These are phyloP conservation scores for Pagrus major DNA, from an alignment of 2,113 vertebrate genomes.

Conservation along the genomic window DNA sequence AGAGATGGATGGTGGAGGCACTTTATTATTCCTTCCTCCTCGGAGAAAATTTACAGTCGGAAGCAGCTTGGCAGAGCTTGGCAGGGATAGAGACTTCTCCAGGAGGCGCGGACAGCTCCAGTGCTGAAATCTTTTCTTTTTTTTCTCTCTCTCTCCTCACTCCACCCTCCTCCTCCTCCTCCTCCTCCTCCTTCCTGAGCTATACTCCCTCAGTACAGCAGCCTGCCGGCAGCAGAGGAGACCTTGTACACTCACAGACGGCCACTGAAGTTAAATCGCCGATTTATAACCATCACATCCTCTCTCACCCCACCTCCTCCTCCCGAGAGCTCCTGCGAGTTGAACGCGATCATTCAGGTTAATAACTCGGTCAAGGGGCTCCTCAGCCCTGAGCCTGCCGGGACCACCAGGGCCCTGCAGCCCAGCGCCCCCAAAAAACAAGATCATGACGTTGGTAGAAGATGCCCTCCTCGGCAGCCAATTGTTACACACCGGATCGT, in stretches of 20 bases:
- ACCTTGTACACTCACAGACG: conserved; percentile 42
- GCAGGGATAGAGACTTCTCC: conserved; percentile 37
- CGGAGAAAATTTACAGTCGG: conserved; percentile 39
- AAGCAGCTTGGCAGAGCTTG: conserved; percentile 21
- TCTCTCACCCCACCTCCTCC: background rate
- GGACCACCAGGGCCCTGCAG: conserved; percentile 18
- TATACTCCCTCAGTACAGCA: conserved; percentile 46
- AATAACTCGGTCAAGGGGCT: conserved; percentile 62
- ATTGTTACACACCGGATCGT: conserved; percentile 30
- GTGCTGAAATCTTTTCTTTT: conserved; percentile 78
- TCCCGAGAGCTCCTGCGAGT: background rate
- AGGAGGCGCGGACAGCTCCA: conserved; percentile 79
- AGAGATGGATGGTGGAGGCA: conserved; percentile 48
- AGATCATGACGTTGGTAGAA: conserved; percentile 36
- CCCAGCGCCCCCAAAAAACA: too few relatives aligned
- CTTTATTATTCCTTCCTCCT: conserved; percentile 55
- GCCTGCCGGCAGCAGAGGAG: conserved; percentile 25
- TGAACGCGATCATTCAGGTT: conserved; percentile 41
- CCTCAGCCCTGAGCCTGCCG: conserved; percentile 20
- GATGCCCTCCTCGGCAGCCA: conserved; percentile 58
- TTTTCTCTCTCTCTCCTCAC: background rate
- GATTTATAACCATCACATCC: conserved; percentile 46
- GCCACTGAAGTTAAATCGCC: conserved; percentile 49
- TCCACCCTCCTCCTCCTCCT: conserved; percentile 37
- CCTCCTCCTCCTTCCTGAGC: conserved; percentile 31